These are phyloP conservation scores for Lynx canadensis DNA, from an alignment of 2,113 vertebrate species.

Conservation along the genomic window DNA sequence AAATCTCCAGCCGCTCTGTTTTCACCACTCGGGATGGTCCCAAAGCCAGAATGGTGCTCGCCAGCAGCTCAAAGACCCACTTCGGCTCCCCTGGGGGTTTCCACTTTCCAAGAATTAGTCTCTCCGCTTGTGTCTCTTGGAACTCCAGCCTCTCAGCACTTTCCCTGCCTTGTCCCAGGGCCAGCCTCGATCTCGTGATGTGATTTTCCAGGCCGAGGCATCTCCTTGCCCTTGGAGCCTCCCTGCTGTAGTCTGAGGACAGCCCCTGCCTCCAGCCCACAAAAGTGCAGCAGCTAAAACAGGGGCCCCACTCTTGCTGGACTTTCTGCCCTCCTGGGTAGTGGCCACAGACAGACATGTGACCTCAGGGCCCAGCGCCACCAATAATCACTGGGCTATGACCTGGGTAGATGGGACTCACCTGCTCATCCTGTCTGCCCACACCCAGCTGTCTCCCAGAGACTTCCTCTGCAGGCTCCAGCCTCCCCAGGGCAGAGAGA, in stretches of 20 bases:
- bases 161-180: conserved; percentile 51
- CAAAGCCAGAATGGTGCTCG: neutral
- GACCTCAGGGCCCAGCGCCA: neutral
- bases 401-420: neutral
- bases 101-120: conserved; percentile 74
- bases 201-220: conserved; percentile 65
- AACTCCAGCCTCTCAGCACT: conserved; percentile 49
- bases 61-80: conserved; percentile 58
- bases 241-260: neutral
- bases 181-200: conserved; percentile 71
- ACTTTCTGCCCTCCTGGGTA: neutral
- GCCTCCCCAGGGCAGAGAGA: neutral
- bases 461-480: neutral
- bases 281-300: neutral
- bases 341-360: neutral
- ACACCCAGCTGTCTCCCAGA: neutral
- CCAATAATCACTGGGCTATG: rapidly evolving
- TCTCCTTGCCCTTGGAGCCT: conserved; percentile 16
- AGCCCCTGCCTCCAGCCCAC: neutral
- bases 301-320: rapidly evolving
- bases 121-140: conserved; percentile 13
- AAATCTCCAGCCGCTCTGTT: conserved; percentile 6
- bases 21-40: conserved; percentile 46
- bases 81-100: conserved; percentile 46
- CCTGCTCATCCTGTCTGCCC: neutral